phyloP scores from a whole-genome alignment of 1,140 invertebrate species.

The Contarinia nasturtii region DNA sequence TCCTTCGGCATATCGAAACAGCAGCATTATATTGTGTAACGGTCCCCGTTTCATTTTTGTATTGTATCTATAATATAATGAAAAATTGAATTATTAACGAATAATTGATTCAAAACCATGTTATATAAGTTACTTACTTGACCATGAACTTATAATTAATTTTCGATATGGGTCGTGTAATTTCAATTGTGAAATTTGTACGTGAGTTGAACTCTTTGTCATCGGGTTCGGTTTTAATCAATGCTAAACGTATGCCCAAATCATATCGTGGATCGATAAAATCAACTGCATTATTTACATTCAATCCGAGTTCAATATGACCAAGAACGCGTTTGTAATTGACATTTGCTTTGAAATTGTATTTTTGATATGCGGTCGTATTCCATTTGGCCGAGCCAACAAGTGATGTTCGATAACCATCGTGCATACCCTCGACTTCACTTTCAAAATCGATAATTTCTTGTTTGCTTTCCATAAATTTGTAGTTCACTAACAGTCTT shows the following conservation, averaged over 20 bases:
- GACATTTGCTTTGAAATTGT: slow-evolving; percentile 46
- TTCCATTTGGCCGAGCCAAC: slow-evolving; percentile 41
- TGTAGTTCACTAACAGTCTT: slow-evolving; percentile 28
- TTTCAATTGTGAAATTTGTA: slow-evolving; percentile 19
- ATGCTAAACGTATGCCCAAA: slow-evolving; percentile 29
- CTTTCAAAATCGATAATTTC: background rate
- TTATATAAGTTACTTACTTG: slow-evolving; percentile 11
- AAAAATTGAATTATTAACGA: background rate
- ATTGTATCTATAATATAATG: slow-evolving; percentile 12
- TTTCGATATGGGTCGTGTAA: slow-evolving; percentile 21
- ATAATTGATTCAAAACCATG: background rate
- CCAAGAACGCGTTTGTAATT: slow-evolving; percentile 21
- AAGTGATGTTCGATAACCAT: slow-evolving; percentile 33
- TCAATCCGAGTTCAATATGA: slow-evolving; percentile 16
- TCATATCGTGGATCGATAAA: slow-evolving; percentile 30
- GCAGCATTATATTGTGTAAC: slow-evolving; percentile 20
- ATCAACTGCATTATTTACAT: slow-evolving; percentile 17
- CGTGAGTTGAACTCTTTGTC: slow-evolving; percentile 14
- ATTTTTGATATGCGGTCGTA: slow-evolving; percentile 52
- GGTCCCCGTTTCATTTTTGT: slow-evolving; percentile 22
- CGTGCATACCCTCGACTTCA: slow-evolving; percentile 36
- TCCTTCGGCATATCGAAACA: slow-evolving; percentile 23
- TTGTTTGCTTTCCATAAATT: slow-evolving; percentile 3
- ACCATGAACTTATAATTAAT: slow-evolving; percentile 24
- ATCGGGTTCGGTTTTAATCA: slow-evolving; percentile 30